These are phyloP conservation scores for Myiopsitta monachus DNA, from an alignment of 2,113 vertebrate genomes.

Conservation along the genomic window DNA sequence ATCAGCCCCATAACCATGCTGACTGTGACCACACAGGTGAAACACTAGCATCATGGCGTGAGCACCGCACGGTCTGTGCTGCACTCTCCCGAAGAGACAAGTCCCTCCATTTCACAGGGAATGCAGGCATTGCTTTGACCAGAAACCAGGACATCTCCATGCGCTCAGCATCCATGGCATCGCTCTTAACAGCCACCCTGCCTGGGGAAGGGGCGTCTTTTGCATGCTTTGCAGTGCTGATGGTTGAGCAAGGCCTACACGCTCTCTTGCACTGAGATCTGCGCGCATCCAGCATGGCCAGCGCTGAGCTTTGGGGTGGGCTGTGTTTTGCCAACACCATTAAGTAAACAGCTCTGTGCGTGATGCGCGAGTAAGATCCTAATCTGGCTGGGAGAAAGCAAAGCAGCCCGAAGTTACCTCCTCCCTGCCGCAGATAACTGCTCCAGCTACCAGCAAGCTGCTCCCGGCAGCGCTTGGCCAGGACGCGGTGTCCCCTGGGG, in stretches of 20 bases:
- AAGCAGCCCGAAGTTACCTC: not conserved
- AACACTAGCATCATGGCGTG: rapidly evolving
- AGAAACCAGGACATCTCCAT: not conserved
- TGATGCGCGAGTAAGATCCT: not conserved
- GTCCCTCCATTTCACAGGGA: rapidly evolving
- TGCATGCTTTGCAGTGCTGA: rapidly evolving
- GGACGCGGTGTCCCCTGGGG: not conserved
- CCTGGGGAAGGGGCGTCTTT: not conserved
- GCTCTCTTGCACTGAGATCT: not conserved
- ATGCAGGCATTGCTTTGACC: rapidly evolving
- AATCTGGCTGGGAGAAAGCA: not conserved
- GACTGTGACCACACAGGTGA: not conserved
- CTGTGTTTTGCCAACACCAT: not conserved
- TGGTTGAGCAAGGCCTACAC: not conserved
- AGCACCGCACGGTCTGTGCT: not conserved
- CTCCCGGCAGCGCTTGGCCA: not conserved
- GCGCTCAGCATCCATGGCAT: rapidly evolving
- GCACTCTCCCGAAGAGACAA: rapidly evolving
- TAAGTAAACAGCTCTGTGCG: not conserved
- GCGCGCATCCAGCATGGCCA: rapidly evolving
- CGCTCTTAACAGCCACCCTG: rapidly evolving
- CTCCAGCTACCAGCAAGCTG: not conserved
- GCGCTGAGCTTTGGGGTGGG: not conserved
- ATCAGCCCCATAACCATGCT: rapidly evolving
- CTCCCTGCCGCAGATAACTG: not conserved